Conservation (phyloP, 2,888 invertebrate genomes). For the Chironomus tentans region DNA sequence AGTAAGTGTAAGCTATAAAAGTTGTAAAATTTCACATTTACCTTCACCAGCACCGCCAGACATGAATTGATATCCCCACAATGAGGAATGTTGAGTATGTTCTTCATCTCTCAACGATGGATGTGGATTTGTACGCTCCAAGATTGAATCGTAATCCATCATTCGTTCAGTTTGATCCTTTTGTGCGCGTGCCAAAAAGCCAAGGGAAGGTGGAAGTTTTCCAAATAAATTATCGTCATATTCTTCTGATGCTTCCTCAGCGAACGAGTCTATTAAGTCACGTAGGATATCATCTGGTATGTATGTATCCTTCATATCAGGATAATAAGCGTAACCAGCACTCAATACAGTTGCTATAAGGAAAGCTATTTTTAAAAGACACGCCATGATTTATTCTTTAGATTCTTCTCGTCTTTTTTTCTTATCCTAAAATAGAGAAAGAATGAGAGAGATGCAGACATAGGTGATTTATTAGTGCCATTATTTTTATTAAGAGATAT, state of each 20-base stretch:
- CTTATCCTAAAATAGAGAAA: too few species aligned
- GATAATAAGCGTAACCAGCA: constrained; percentile 11
- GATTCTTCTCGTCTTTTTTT: too few species aligned
- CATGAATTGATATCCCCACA: constrained; percentile 68
- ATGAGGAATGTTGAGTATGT: constrained; percentile 68
- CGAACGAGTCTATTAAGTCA: constrained; percentile 61
- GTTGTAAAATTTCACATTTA: constrained; percentile 49
- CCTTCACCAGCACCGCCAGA: constrained; percentile 74
- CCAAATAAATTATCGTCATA: constrained; percentile 38
- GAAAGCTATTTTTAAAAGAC: not conserved
- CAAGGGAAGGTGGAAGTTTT: constrained; percentile 34
- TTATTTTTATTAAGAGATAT: too few species aligned
- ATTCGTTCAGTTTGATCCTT: constrained; percentile 52
- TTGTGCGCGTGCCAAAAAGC: constrained; percentile 46
- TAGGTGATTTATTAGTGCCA: too few species aligned
- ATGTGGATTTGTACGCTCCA: constrained; percentile 55
- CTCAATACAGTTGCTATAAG: not conserved
- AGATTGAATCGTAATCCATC: constrained; percentile 63
- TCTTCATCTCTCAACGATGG: constrained; percentile 81
- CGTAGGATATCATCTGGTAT: constrained; percentile 63
- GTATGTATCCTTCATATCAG: constrained; percentile 44
- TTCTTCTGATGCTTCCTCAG: constrained; percentile 56
- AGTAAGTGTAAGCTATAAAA: too few species aligned
- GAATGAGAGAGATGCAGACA: too few species aligned
- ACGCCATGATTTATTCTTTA: not conserved